Base-by-base conservation (phyloP, 1,140 invertebrate species). In the Wiebesia pumilae region DNA sequence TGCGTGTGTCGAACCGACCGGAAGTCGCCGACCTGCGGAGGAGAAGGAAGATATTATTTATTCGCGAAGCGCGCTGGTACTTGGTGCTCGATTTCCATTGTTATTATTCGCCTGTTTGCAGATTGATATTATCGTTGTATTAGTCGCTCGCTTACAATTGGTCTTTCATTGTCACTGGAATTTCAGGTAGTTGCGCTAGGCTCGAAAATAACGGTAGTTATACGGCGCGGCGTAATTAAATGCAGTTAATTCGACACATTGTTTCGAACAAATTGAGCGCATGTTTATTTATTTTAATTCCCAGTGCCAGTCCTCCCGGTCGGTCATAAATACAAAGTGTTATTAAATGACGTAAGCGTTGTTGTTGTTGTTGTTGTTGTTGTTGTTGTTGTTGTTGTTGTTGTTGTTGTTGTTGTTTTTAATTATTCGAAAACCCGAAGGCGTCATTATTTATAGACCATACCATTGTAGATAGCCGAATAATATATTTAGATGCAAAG, bases 1-100 rank as follows among this genome's bases (percentile, higher is more conserved):
- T 38, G 73, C 54, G 71, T 27, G 54, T n/a, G 38, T 24, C 58
- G 73, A 40, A 33, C 3, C 33, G 12, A 38, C 9, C 83, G 83
- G 73, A 84, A 78, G 38, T 83, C 67, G 47, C 33, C 14, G 21
- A 51, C 38, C 9, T 21, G 67, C 0, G 65, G 67, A n/a, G 6
- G 6, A 38, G 4, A n/a, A 47, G 19, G 51, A 40, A 33, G 82
- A 83, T 77, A 30, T 83, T 83, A 75, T 83, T 73, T 83, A 75
- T 83, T 43, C 51, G 71, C 47, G 0, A 24, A 40, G 1, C 3
- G 58, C 14, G 38, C 12, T 43, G 33, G 33, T 30, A 1, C 21
- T 3, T 27, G 58, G 2, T 24, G 24, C 21, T 62, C 58, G 54
- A 62, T 38, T 81, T 81, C 35, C 0, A 65, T 65, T 81, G 40